These are phyloP conservation scores for Drosophila anceps DNA, from an alignment of 2,888 invertebrate genomes.

Conservation along the genomic window DNA sequence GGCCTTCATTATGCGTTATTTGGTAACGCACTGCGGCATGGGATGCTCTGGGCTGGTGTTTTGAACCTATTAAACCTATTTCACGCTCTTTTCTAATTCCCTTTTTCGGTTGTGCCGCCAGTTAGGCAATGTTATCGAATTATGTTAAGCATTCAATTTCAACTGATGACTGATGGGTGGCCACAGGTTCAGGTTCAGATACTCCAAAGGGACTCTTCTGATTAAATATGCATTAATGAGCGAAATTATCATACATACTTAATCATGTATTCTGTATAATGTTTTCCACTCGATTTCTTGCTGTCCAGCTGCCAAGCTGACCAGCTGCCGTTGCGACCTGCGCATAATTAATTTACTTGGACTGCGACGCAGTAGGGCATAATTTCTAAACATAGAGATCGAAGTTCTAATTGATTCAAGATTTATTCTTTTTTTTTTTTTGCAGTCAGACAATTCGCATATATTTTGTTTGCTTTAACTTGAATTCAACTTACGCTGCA, in stretches of 20 bases:
- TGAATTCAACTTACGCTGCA: background rate
- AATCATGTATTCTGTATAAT: conserved; percentile 46
- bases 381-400: background rate
- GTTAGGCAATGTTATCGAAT: conserved; percentile 72
- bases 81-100: conserved; percentile 23
- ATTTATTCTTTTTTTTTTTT: too few relatives aligned
- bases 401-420: background rate
- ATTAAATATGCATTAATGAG: conserved; percentile 79
- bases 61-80: conserved; percentile 27
- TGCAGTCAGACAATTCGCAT: too few relatives aligned
- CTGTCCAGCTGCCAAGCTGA: background rate
- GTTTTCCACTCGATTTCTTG: background rate
- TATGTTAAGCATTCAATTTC: conserved; percentile 63
- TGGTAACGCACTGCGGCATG: conserved; percentile 36
- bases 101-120: conserved; percentile 41
- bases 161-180: conserved; percentile 1
- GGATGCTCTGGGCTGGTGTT: conserved; percentile 12
- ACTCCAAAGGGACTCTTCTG: conserved; percentile 26
- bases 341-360: conserved; percentile 68
- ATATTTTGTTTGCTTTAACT: background rate
- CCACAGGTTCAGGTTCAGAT: conserved; percentile 17
- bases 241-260: conserved; percentile 74
- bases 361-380: conserved; percentile 28
- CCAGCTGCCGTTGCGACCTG: conserved; percentile 23
- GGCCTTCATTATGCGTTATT: conserved; percentile 68